A percentile compares a stretch with the other conserved stretches of the same genome.
Conservation (phyloP, 2,113 vertebrate species). For the Tor tambroides region DNA sequence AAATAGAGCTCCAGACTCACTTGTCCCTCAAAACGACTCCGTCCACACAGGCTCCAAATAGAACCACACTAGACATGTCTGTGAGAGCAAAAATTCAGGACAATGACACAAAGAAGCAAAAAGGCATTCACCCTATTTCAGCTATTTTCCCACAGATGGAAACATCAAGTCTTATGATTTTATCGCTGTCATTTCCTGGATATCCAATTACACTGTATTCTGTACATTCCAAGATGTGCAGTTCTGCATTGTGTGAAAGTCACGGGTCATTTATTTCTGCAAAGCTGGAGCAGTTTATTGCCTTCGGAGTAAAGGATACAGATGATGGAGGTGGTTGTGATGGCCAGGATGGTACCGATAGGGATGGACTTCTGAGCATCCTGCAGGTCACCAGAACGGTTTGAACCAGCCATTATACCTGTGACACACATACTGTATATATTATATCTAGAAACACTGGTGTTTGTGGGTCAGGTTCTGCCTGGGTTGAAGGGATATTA, state of each 20-base stretch:
- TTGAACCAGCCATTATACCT: constrained; percentile 93
- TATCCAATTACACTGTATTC: constrained; percentile 5
- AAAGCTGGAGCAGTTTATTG: not conserved
- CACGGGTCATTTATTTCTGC: not conserved
- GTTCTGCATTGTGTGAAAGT: not conserved
- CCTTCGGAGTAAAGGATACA: constrained; percentile 80
- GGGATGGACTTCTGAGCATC: constrained; percentile 91
- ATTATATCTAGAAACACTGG: not conserved
- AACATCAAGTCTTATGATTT: not conserved
- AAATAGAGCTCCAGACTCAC: constrained; percentile 72
- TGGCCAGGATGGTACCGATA: constrained; percentile 87
- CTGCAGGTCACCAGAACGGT: constrained; percentile 86
- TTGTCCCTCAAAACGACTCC: constrained; percentile 93
- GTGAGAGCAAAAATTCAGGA: constrained; percentile 68
- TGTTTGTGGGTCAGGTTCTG: not conserved
- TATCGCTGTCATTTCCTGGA: not conserved
- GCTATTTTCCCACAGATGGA: constrained; percentile 10
- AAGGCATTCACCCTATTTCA: not conserved
- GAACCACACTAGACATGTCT: constrained; percentile 90
- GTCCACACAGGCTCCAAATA: constrained; percentile 96
- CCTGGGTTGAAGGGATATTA: not conserved
- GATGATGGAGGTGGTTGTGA: constrained; percentile 85
- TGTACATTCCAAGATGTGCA: not conserved
- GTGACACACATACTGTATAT: constrained; percentile 9
- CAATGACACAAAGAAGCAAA: constrained; percentile 14